Percentiles rank a stretch among this genome's conserved stretches.
Evolutionary conservation across 2,888 invertebrate species (phyloP).

Genomic region (Timandra comae): DNA sequence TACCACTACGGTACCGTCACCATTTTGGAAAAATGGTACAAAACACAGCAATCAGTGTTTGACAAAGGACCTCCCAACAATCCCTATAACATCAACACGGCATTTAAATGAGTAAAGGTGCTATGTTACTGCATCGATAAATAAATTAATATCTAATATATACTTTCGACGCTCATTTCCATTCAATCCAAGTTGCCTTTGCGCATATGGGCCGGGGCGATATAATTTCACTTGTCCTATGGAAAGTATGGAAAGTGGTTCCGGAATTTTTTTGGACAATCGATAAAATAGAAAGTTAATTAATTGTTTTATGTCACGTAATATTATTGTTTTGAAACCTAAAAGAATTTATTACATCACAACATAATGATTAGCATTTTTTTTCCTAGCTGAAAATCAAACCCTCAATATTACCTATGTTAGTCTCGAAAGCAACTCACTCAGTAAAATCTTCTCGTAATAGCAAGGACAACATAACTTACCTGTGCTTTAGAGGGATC

Average conservation of each 20-base stretch:
- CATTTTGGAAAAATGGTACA: no score
- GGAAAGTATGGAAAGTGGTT: conserved; percentile 70
- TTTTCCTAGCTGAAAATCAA: no score
- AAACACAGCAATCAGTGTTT: no score
- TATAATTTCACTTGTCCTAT: conserved; percentile 73
- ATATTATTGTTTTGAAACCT: no score
- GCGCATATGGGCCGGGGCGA: conserved; percentile 50
- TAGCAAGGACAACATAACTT: no score
- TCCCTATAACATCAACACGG: conserved; percentile 21
- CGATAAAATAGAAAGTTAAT: conserved; percentile 67
- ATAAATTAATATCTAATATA: conserved; percentile 67
- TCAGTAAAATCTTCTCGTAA: no score
- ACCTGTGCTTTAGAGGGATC: no score
- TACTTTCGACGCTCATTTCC: conserved; percentile 61
- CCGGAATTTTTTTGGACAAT: conserved; percentile 65
- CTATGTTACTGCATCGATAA: conserved; percentile 36
- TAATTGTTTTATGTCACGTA: conserved; percentile 28
- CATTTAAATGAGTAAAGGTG: conserved; percentile 33
- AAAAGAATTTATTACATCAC: no score
- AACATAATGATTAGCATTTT: no score
- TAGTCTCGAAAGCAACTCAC: no score
- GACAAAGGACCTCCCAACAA: neutral
- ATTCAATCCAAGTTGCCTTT: conserved; percentile 44
- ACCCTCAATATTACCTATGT: no score
- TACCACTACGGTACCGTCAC: no score